A percentile compares a stretch with the other conserved stretches of the same genome.
Conservation (phyloP, 2,113 vertebrate species). For the Paradisaea rubra region DNA sequence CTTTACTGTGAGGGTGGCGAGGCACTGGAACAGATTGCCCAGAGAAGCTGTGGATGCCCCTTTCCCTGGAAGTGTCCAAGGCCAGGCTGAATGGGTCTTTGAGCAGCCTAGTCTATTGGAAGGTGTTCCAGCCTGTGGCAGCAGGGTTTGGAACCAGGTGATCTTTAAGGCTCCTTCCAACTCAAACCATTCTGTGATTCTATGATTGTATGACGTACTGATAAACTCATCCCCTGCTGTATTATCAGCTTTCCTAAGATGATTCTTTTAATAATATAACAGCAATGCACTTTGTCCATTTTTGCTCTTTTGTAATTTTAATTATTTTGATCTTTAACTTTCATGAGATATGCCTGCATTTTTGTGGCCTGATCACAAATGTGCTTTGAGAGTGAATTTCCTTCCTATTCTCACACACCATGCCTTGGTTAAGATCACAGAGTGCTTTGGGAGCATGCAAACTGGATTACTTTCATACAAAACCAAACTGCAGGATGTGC, state of each 20-base stretch:
- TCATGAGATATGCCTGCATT: neutral
- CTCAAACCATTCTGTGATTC: neutral
- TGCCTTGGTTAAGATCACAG: neutral
- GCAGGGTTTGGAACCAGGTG: neutral
- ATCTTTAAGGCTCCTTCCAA: neutral
- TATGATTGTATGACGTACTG: neutral
- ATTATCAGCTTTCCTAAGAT: neutral
- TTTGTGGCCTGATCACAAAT: neutral
- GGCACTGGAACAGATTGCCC: neutral
- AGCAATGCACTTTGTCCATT: neutral
- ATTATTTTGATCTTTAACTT: neutral
- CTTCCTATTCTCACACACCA: fast-evolving
- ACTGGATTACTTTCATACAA: neutral
- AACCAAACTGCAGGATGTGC: neutral
- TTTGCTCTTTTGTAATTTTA: neutral
- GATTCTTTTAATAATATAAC: neutral
- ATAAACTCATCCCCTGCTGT: neutral
- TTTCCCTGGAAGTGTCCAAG: neutral
- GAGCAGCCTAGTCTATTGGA: neutral
- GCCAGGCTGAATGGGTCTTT: neutral
- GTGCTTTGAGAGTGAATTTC: neutral
- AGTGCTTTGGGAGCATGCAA: neutral
- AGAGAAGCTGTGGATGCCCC: neutral
- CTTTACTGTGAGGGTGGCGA: neutral
- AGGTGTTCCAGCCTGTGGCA: neutral